Base-by-base conservation (phyloP, 2,888 invertebrate genomes). In the Apoda limacodes region DNA sequence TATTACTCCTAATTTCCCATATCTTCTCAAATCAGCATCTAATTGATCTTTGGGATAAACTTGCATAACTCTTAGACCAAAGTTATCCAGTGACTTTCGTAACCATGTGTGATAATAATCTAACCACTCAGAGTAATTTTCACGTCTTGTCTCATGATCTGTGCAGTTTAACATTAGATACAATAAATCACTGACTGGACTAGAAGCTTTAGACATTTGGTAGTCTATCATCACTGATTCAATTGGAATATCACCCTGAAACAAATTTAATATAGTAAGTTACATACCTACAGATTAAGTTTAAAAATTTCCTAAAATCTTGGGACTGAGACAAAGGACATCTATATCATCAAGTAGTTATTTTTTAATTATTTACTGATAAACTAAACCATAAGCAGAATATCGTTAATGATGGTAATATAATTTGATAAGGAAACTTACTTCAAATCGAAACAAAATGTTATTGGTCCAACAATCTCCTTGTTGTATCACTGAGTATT, bases 391-490 rank as follows among this genome's bases (percentile, higher is more conserved):
- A n/a, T n/a, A n/a, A n/a, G n/a, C n/a, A n/a, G n/a, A n/a, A n/a
- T n/a, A n/a, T n/a, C n/a, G n/a, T n/a, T n/a, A n/a, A n/a, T n/a
- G n/a, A n/a, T n/a, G n/a, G n/a, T n/a, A n/a, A n/a, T n/a, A n/a
- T 17, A 17, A 17, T 6, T 5, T 17, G 7, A 6, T 7, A 17
- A 17, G 7, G 7, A 17, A 5, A 41, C 51, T 42, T 44, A 48
- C 62, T 46, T 53, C 33, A 22, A 49, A 40, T 34, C 32, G 52
- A 26, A 56, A 63, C 45, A 65, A 44, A 9, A 65, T 45, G 33
- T 66, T 66, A 21, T 63, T 65, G 2, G 52, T 59, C 64, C 65
- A 65, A 12, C 51, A 46, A 32, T 66, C 65, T 4, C 65, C 65
- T 32, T 66, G 65, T 22, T 45, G 45, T n/a, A 65, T 52, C 3